These are phyloP conservation scores for Paraplagusia blochii DNA, from an alignment of 2,113 vertebrate species.

Conservation along the genomic window DNA sequence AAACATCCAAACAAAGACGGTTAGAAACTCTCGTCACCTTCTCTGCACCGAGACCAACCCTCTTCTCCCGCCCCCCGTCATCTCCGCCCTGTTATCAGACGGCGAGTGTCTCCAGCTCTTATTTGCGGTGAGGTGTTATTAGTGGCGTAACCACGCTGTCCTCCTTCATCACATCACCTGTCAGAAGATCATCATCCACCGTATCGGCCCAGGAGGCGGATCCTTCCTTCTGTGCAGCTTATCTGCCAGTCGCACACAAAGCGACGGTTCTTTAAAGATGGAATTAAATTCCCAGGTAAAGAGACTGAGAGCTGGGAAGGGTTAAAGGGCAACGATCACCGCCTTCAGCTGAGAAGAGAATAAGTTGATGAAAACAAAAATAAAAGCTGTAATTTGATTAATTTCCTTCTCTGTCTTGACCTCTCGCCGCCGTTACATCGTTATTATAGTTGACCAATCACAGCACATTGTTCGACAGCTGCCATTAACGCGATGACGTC, in stretches of 20 bases:
- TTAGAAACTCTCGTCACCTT: slow-evolving; percentile 15
- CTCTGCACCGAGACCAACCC: slow-evolving; percentile 30
- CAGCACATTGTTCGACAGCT: slow-evolving; percentile 3
- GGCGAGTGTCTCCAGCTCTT: slow-evolving; percentile 47
- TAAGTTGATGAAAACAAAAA: too few relatives aligned
- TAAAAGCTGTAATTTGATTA: neutral
- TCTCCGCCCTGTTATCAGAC: slow-evolving; percentile 67
- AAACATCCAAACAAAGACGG: neutral
- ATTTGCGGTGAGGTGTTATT: slow-evolving; percentile 65
- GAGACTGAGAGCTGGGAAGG: slow-evolving; percentile 37
- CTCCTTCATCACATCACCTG: slow-evolving; percentile 58
- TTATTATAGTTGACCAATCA: slow-evolving; percentile 15
- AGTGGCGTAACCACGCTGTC: slow-evolving; percentile 43
- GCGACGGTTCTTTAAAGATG: too few relatives aligned
- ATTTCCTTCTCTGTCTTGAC: slow-evolving; percentile 11
- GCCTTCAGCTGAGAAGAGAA: too few relatives aligned
- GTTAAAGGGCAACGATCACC: slow-evolving; percentile 55
- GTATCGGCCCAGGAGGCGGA: slow-evolving; percentile 21
- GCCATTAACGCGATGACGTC: slow-evolving; percentile 14
- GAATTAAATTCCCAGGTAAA: too few relatives aligned
- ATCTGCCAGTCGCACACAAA: slow-evolving; percentile 27
- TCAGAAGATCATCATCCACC: slow-evolving; percentile 55
- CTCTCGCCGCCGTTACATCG: slow-evolving; percentile 10
- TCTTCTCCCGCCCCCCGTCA: too few relatives aligned
- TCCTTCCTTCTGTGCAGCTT: slow-evolving; percentile 28